Evolutionary conservation across 2,113 vertebrate genomes (phyloP).

Genomic region (Axis porcinus): DNA sequence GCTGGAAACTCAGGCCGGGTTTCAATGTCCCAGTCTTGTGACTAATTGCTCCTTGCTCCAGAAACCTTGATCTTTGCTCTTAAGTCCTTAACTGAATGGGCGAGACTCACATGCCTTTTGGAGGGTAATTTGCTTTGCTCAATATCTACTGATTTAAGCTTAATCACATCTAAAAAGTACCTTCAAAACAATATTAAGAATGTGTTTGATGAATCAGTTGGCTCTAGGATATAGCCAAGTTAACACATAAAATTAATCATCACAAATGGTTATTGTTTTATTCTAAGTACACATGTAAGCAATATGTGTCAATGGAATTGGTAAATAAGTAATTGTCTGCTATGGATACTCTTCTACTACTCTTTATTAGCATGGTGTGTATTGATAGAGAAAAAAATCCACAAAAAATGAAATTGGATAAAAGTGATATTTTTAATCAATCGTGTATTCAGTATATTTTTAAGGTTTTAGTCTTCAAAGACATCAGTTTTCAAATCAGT

Average conservation of each 20-base stretch:
- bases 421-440: neutral
- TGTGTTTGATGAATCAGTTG: neutral
- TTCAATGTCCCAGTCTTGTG: neutral
- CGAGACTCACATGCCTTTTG: neutral
- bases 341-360: neutral
- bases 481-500: neutral
- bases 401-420: neutral
- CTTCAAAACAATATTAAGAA: neutral
- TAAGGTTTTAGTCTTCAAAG: neutral
- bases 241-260: neutral
- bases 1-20: fast-evolving
- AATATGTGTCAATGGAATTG: too few relatives aligned
- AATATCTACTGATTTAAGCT: neutral
- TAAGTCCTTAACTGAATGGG: neutral
- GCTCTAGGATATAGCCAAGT: neutral
- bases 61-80: neutral
- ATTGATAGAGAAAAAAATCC: neutral
- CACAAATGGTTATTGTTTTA: neutral
- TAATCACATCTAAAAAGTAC: neutral
- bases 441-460: neutral
- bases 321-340: neutral
- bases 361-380: neutral
- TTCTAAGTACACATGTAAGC: neutral
- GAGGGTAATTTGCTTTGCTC: neutral
- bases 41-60: neutral